A percentile compares a stretch with the other conserved stretches of the same genome.
These are phyloP conservation scores for Silurus glanis DNA, from an alignment of 2,113 vertebrate species.

Conservation along the genomic window DNA sequence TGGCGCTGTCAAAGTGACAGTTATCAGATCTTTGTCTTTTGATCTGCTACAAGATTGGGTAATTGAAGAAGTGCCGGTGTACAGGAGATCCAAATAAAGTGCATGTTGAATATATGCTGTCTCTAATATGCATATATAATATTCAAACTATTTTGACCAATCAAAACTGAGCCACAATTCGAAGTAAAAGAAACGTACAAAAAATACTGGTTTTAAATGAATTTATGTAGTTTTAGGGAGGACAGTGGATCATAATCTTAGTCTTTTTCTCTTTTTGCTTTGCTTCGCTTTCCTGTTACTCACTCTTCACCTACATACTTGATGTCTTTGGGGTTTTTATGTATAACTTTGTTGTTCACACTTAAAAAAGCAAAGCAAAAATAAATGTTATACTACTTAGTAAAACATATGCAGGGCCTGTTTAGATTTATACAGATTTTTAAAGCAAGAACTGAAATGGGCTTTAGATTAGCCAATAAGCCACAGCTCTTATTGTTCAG, in stretches of 20 bases:
- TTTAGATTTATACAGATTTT: slow-evolving; percentile 44
- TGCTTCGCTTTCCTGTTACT: not conserved
- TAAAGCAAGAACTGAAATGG: slow-evolving; percentile 42
- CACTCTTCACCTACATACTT: not conserved
- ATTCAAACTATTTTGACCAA: no score
- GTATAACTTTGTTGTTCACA: not conserved
- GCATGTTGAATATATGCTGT: no score
- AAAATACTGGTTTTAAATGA: not conserved
- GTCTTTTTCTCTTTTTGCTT: not conserved
- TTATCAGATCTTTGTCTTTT: not conserved
- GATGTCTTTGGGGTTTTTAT: not conserved
- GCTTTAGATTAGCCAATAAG: slow-evolving; percentile 11
- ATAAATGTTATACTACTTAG: not conserved
- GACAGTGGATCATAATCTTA: not conserved
- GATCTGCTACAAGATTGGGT: not conserved
- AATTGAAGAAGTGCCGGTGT: not conserved
- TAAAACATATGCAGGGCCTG: not conserved
- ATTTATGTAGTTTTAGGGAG: not conserved
- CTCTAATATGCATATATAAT: no score
- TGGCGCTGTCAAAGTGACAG: not conserved
- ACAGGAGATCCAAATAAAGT: no score
- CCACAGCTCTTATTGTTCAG: slow-evolving; percentile 55
- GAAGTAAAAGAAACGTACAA: no score
- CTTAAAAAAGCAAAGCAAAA: not conserved
- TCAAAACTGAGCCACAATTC: no score